Evolutionary conservation across 2,888 invertebrate genomes (phyloP).

Genomic region (Pollenia angustigena): DNA sequence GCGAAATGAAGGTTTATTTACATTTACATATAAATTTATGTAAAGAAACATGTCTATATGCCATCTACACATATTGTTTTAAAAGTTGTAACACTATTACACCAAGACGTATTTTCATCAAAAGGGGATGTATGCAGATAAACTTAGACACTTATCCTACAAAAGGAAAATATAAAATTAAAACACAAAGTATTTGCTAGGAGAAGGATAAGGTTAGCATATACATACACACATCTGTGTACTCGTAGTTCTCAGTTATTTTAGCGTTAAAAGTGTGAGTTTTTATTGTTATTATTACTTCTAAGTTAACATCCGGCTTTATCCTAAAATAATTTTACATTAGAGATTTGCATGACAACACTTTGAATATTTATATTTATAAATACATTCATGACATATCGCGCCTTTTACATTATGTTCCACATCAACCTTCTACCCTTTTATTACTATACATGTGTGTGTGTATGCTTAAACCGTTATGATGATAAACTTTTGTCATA

Average conservation of each 20-base stretch:
- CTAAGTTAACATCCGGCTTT: conserved; percentile 74
- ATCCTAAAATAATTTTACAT: conserved; percentile 70
- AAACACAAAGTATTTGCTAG: conserved; percentile 48
- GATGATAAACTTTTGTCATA: conserved; percentile 67
- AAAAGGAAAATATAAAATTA: conserved; percentile 13
- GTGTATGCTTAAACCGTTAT: conserved; percentile 26
- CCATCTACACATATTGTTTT: conserved; percentile 18
- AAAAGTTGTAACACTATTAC: conserved; percentile 51
- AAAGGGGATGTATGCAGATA: conserved; percentile 33
- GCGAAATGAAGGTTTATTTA: conserved; percentile 60
- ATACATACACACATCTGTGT: neutral
- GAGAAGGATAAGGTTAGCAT: neutral
- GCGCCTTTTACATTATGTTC: conserved; percentile 60
- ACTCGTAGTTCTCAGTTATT: neutral
- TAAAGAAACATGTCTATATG: neutral
- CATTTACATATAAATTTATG: conserved; percentile 35
- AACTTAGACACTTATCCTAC: conserved; percentile 25
- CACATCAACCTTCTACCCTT: conserved; percentile 12
- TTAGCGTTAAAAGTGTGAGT: conserved; percentile 31
- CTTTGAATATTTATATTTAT: conserved; percentile 59
- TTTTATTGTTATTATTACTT: conserved; percentile 64
- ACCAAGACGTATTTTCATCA: neutral
- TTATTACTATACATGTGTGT: neutral
- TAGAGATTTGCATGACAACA: conserved; percentile 62
- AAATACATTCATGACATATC: conserved; percentile 63